Evolutionary conservation across 2,113 vertebrate genomes (phyloP).

Genomic region (Xiphophorus couchianus): DNA sequence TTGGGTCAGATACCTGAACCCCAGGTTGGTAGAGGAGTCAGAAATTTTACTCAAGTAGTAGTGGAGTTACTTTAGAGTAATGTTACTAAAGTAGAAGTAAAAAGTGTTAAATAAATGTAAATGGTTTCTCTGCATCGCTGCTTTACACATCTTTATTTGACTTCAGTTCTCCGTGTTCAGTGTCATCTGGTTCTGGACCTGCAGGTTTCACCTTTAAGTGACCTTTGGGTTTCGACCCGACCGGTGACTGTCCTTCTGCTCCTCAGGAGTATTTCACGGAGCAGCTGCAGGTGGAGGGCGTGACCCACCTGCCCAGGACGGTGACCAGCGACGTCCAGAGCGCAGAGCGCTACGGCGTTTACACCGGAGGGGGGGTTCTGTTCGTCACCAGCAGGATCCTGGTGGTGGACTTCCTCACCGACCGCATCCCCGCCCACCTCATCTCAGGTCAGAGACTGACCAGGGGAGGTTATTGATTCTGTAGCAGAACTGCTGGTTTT

Average conservation of each 20-base stretch:
- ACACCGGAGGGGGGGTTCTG: constrained; percentile 91
- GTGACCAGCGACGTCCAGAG: constrained; percentile 91
- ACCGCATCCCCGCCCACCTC: constrained; percentile 92
- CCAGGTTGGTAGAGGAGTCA: no score
- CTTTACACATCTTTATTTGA: neutral
- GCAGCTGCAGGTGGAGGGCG: constrained; percentile 87
- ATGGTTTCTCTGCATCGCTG: neutral
- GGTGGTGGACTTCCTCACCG: constrained; percentile 95
- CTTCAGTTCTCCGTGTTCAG: neutral
- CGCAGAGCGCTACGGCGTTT: constrained; percentile 87
- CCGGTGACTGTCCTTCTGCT: neutral
- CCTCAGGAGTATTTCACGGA: constrained; percentile 94
- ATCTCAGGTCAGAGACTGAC: constrained; percentile 83
- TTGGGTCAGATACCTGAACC: no score
- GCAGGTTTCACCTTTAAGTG: no score
- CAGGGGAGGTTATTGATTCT: neutral
- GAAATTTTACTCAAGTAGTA: no score
- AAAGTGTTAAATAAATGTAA: neutral
- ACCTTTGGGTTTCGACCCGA: neutral
- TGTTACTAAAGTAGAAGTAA: neutral
- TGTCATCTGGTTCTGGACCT: neutral
- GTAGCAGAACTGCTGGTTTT: no score
- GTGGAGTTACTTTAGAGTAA: neutral
- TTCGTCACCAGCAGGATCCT: constrained; percentile 97
- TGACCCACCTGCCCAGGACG: constrained; percentile 87